A percentile compares a stretch with the other conserved stretches of the same genome.
Evolutionary conservation across 2,113 vertebrate genomes (phyloP).

Genomic region (Marmota flaviventris): DNA sequence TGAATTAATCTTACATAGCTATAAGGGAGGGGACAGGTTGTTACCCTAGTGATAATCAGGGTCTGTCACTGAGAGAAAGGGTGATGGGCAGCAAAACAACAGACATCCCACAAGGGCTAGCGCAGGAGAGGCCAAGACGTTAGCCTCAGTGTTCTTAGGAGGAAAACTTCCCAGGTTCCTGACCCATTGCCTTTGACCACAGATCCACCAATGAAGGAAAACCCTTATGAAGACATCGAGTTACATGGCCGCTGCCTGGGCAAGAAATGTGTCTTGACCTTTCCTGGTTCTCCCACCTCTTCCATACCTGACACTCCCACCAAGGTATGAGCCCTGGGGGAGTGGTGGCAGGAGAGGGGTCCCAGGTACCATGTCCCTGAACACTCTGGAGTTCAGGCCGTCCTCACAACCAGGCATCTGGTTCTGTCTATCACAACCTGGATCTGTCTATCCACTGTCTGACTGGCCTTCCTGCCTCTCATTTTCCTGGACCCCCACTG

Average conservation of each 20-base stretch:
- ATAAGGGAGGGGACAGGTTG: neutral
- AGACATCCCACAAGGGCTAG: neutral
- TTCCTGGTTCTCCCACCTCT: constrained; percentile 90
- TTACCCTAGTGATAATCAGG: neutral
- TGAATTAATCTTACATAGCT: neutral
- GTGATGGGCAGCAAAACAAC: neutral
- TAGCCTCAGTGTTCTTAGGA: neutral
- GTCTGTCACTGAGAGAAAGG: neutral
- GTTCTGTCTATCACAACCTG: neutral
- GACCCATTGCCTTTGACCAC: constrained; percentile 72
- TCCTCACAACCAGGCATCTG: neutral
- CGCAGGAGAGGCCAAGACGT: neutral
- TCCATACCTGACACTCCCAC: constrained; percentile 91
- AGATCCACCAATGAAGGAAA: constrained; percentile 97
- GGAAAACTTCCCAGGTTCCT: constrained; percentile 50
- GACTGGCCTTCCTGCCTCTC: neutral
- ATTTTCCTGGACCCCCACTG: neutral
- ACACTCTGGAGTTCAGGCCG: neutral
- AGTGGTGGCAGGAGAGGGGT: rapidly evolving
- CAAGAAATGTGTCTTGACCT: constrained; percentile 93
- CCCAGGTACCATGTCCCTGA: neutral
- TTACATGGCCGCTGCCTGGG: constrained; percentile 93
- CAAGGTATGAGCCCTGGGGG: constrained; percentile 90
- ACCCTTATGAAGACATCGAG: constrained; percentile 98
- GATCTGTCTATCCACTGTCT: rapidly evolving